Evolutionary conservation across 2,888 invertebrate species (phyloP).

Genomic region (Aelia acuminata): DNA sequence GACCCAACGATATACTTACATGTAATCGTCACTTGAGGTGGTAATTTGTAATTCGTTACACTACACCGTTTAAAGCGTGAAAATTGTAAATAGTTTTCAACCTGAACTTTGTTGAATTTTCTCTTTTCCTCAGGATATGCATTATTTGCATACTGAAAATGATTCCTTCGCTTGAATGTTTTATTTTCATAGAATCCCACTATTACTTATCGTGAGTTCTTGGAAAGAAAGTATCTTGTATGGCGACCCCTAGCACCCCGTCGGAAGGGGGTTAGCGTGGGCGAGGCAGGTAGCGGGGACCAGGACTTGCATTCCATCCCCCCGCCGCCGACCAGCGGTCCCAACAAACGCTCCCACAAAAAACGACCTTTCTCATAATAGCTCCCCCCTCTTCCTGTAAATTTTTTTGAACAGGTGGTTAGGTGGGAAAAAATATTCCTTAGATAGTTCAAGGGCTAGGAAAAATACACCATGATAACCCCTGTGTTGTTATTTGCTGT

Average conservation of each 20-base stretch:
- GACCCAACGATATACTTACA: not conserved
- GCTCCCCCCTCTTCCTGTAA: conserved; percentile 13
- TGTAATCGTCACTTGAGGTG: not conserved
- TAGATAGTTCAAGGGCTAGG: not conserved
- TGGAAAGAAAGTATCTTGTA: not conserved
- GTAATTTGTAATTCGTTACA: not conserved
- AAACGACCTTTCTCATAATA: conserved; percentile 41
- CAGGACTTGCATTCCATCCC: not conserved
- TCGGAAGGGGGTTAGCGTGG: not conserved
- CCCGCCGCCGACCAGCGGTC: not conserved
- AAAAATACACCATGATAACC: not conserved
- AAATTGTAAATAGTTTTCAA: not conserved
- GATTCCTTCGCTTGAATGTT: not conserved
- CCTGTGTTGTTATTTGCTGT: not conserved
- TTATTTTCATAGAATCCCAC: not conserved
- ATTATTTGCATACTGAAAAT: not conserved
- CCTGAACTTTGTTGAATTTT: not conserved
- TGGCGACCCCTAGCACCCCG: not conserved
- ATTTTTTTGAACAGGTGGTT: conserved; percentile 31
- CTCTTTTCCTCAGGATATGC: not conserved
- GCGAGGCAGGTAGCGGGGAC: not conserved
- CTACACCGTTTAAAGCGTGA: not conserved
- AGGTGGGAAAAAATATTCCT: not conserved
- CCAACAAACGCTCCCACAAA: not conserved
- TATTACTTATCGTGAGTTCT: not conserved